Base-by-base conservation (phyloP, 2,888 invertebrate genomes). In the Anoncus sp. region DNA sequence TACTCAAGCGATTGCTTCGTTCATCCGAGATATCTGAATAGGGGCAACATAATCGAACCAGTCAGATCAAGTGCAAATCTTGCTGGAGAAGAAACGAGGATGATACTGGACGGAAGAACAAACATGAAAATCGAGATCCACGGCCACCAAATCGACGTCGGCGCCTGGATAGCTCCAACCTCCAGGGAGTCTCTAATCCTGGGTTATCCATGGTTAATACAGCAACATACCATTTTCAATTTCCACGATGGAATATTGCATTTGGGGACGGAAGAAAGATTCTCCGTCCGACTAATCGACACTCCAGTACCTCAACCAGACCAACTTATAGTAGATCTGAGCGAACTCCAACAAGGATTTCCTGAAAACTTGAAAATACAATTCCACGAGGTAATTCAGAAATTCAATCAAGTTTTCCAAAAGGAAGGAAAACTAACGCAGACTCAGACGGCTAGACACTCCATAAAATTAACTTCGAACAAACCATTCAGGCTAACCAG, bases 181-280 rank as follows among this genome's bases (percentile, higher is more conserved):
- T 7, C 67, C 10, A 27, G 74, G 7, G 24, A 76, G 51, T 24
- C 53, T 1, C 14, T 76, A 0, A 66, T 81, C 6, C 47, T 80
- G 0, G 77, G 81, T 0, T 55, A 75, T 12, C 69, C 77, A 0
- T 81, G 79, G 77, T 31, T 79, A 12, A 18, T 31, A 35, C 2
- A 9, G 1, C 57, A 57, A 18, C 16, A 31, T 7, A 31, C 31
- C 31, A 31, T 31, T 6, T 6, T 7, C 7, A 7, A 31, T 31
- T 31, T 31, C 5, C 31, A 7, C 31, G 7, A 31, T 7, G 31
- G 31, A 6, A 31, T 31, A 31, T 7, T 31, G 31, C 7, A 31
- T 7, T 7, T 31, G 4, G 31, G 31, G 5, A 31, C 7, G 7
- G 7, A 4, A 6, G 7, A 31, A 4, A 4, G 31, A 6, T 31